Evolutionary conservation across 2,113 vertebrate species (phyloP).

Genomic region (Nyctibius bracteatus): DNA sequence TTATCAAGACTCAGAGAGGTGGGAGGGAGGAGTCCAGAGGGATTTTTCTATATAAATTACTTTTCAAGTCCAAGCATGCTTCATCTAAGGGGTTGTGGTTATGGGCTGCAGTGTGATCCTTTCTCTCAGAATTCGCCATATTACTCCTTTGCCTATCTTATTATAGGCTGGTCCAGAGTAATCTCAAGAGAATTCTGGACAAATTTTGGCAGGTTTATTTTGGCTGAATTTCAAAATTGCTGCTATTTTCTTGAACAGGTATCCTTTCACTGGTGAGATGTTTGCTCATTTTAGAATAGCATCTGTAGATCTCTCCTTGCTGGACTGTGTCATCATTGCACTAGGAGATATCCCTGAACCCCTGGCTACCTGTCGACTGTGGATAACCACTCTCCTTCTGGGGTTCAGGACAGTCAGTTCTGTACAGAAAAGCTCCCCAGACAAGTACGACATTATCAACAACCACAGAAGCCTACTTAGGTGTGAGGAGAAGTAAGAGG

Average conservation of each 20-base stretch:
- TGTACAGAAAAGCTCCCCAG: not conserved
- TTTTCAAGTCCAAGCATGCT: not conserved
- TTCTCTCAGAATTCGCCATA: not conserved
- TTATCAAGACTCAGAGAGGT: not conserved
- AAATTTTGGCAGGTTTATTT: not conserved
- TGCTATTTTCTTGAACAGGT: not conserved
- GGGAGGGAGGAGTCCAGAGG: not conserved
- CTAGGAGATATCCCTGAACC: not conserved
- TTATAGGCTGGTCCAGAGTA: not conserved
- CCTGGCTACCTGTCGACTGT: not conserved
- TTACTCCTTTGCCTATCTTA: not conserved
- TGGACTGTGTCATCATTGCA: rapidly evolving
- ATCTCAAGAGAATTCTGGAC: not conserved
- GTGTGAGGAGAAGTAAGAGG: not conserved
- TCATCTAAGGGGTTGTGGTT: not conserved
- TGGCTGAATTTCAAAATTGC: not conserved
- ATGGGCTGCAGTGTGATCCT: not conserved
- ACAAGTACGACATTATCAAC: not conserved
- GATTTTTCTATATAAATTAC: not conserved
- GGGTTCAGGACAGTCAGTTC: not conserved
- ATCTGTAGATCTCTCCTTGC: not conserved
- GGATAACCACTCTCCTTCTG: not conserved
- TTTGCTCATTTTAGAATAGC: not conserved
- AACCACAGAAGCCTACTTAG: not conserved
- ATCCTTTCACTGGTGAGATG: not conserved